Evolutionary conservation across 2,113 vertebrate species (phyloP), one percentile per base, ranked within the genome.

Genomic region (Crotalus tigris): DNA sequence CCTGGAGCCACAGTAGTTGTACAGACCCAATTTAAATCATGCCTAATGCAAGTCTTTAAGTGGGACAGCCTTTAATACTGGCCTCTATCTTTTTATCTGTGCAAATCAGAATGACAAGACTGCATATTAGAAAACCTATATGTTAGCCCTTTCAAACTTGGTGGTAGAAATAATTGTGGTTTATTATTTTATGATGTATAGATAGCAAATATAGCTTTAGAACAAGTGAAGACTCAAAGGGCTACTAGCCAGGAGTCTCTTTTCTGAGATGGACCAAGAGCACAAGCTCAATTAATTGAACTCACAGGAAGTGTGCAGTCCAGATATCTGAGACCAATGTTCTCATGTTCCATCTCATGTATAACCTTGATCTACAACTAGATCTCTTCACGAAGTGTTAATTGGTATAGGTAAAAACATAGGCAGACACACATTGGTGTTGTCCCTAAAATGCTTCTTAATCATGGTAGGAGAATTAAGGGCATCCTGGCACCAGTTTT

Each of bases 401-500:
- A 93, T 57, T 92, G 91, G 39, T 39, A 49, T 44, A 17, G 0
- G 93, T 51, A 87, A 2, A 64, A 0, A 2, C 88, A 92, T 19
- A 87, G 23, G 4, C 69, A 3, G n/a, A 29, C 53, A 10, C 57
- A 90, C 91, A 87, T 29, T 49, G 55, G 93, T 87, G 81, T 58
- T 9, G 39, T 81, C 81, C 89, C 59, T 64, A 93, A 61, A 89
- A 59, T 29, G 51, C 61, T 87, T 94, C 53, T 92, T 29, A 55
- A 85, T 54, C 93, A 85, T 88, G 81, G 86, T 2, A 49, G 29
- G 87, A 95, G 85, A 95, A 69, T 92, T 69, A 13, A 87, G 55
- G 85, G 64, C 94, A 92, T 19, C 61, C 39, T 0, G 0, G 93
- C 94, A 92, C 92, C 90, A 91, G 88, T n/a, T 94, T 94, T 85